These are phyloP conservation scores for Drosophila monieri DNA, from an alignment of 2,888 invertebrate genomes.

Conservation along the genomic window DNA sequence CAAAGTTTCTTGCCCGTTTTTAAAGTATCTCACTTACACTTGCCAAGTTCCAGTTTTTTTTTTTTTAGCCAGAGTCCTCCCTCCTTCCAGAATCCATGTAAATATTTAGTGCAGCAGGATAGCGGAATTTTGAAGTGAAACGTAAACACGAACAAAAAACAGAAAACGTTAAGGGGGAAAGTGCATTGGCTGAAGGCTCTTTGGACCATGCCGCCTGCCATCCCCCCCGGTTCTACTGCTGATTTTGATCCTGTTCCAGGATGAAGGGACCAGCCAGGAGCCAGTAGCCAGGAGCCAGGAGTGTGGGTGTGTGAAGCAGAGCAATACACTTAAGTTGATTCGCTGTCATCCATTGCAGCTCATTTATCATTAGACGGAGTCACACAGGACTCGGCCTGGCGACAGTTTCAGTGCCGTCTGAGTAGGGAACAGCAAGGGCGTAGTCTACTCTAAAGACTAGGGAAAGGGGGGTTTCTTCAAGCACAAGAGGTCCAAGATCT, in stretches of 20 bases:
- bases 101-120: slow-evolving; percentile 70
- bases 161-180: slow-evolving; percentile 63
- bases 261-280: neutral
- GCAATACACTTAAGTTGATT: slow-evolving; percentile 83
- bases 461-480: neutral
- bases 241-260: neutral
- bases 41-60: slow-evolving; percentile 28
- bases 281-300: neutral
- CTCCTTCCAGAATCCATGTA: slow-evolving; percentile 44
- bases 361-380: slow-evolving; percentile 81
- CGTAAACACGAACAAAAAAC: slow-evolving; percentile 72
- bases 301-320: slow-evolving; percentile 64
- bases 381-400: slow-evolving; percentile 60
- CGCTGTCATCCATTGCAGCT: slow-evolving; percentile 83
- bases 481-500: neutral
- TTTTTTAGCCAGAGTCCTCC: neutral
- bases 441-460: too few species aligned
- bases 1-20: slow-evolving; percentile 31
- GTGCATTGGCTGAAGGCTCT: slow-evolving; percentile 58
- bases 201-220: too few species aligned
- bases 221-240: neutral
- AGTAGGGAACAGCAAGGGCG: slow-evolving; percentile 54
- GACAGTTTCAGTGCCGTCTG: slow-evolving; percentile 71
- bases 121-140: slow-evolving; percentile 72
- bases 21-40: slow-evolving; percentile 67